Evolutionary conservation across 2,888 invertebrate genomes (phyloP).

Genomic region (Eristalis arbustorum): DNA sequence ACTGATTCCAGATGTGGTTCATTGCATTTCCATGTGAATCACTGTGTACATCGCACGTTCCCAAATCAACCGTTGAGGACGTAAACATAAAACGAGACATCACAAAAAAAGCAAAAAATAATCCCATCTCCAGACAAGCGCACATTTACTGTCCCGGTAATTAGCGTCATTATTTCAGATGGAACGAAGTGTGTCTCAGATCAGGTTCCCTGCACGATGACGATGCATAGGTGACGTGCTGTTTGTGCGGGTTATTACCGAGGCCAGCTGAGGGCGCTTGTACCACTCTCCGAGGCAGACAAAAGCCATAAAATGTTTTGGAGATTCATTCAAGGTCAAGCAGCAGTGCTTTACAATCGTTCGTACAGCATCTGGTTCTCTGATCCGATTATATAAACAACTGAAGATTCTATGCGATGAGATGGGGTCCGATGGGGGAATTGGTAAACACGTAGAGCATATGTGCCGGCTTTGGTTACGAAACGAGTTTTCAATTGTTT

Average conservation of each 20-base stretch:
- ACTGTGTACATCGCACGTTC: no score
- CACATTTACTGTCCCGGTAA: background rate
- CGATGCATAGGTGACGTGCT: background rate
- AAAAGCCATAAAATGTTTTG: background rate
- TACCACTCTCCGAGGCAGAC: background rate
- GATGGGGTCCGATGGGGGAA: no score
- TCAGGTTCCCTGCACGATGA: background rate
- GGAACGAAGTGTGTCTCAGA: background rate
- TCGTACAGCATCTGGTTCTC: background rate
- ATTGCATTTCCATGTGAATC: no score
- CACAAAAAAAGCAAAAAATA: background rate
- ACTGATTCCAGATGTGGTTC: no score
- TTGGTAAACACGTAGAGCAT: no score
- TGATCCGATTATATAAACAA: background rate
- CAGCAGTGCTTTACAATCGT: background rate
- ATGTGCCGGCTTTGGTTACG: no score
- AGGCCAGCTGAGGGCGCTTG: background rate
- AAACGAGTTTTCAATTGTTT: no score
- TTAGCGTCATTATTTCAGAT: background rate
- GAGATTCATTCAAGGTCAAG: background rate
- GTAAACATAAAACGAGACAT: background rate
- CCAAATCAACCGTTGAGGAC: background rate
- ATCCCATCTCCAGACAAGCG: background rate
- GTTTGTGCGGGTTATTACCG: conserved; percentile 9
- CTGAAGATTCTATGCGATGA: background rate